A percentile compares a stretch with the other conserved stretches of the same genome.
Conservation (phyloP, 2,888 invertebrate species). For the Silvanus unidentatus region DNA sequence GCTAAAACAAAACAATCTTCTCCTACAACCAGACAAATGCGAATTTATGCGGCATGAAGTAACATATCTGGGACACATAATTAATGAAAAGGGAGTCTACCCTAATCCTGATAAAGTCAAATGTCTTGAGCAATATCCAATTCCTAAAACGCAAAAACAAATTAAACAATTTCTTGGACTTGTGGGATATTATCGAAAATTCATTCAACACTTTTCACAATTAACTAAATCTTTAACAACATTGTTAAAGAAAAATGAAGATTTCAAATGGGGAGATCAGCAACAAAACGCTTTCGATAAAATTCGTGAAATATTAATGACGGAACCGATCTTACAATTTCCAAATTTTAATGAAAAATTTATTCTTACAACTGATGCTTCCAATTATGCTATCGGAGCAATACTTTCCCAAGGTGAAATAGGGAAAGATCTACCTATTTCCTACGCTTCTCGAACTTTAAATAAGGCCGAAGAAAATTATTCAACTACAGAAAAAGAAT, state of each 20-base stretch:
- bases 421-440: conserved; percentile 28
- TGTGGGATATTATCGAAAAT: conserved; percentile 16
- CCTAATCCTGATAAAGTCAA: conserved; percentile 16
- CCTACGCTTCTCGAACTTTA: conserved; percentile 29
- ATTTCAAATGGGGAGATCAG: conserved; percentile 6
- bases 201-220: conserved; percentile 12
- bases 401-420: conserved; percentile 27
- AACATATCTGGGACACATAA: conserved; percentile 34
- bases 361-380: conserved; percentile 30
- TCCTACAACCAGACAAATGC: conserved; percentile 15
- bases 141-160: conserved; percentile 9
- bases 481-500: conserved; percentile 31
- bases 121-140: conserved; percentile 8
- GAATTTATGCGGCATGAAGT: conserved; percentile 37
- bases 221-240: conserved; percentile 9
- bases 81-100: conserved; percentile 12
- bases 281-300: conserved; percentile 14
- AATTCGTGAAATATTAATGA: neutral
- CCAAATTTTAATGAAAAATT: conserved; percentile 21
- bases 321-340: conserved; percentile 5
- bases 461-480: conserved; percentile 33
- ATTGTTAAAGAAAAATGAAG: conserved; percentile 25
- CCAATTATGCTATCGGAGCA: conserved; percentile 27
- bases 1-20: conserved; percentile 26
- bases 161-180: conserved; percentile 26